Conservation (phyloP, 2,888 invertebrate genomes). For the Falcaria lacertinaria region DNA sequence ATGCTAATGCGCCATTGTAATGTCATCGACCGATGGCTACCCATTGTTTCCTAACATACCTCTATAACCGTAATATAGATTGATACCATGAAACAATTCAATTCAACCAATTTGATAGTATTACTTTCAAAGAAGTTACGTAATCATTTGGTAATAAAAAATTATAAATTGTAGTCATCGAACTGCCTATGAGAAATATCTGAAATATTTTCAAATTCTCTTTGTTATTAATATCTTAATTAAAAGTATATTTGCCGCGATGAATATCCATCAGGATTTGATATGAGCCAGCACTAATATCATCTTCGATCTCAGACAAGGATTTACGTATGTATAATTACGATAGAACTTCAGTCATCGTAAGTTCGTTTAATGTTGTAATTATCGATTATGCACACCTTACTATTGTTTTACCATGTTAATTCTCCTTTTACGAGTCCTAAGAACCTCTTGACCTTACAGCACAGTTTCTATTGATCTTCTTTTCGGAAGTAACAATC, state of each 20-base stretch:
- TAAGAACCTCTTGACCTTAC: neutral
- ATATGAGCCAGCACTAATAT: no score
- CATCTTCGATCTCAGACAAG: no score
- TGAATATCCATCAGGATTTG: no score
- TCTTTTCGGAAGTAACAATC: constrained; percentile 34
- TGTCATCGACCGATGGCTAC: constrained; percentile 48
- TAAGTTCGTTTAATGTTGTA: no score
- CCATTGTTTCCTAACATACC: constrained; percentile 33
- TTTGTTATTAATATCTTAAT: no score
- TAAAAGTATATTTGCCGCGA: no score
- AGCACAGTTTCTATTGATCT: constrained; percentile 2
- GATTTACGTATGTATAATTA: no score
- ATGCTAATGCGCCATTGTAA: constrained; percentile 38
- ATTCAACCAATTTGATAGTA: neutral
- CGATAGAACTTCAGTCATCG: no score
- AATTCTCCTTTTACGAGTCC: neutral
- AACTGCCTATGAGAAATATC: no score
- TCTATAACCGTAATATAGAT: constrained; percentile 8
- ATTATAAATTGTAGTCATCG: neutral
- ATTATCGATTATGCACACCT: no score
- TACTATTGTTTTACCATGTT: no score
- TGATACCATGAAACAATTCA: constrained; percentile 10
- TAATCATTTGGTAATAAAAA: neutral
- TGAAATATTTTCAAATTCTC: no score
- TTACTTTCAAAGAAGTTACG: neutral